These are phyloP conservation scores for Antechinus flavipes DNA, from an alignment of 2,113 vertebrate genomes.

Conservation along the genomic window DNA sequence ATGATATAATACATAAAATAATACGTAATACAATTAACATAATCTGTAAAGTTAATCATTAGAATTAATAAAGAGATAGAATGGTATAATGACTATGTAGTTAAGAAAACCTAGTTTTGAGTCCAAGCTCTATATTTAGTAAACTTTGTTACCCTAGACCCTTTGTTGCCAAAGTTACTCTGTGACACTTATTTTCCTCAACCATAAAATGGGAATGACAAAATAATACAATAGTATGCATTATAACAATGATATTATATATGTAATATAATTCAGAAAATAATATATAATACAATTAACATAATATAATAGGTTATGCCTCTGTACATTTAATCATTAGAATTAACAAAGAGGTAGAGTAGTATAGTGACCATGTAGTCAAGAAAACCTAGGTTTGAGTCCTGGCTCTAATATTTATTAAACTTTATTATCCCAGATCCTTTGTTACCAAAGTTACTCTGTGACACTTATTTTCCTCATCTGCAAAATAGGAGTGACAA, in stretches of 20 bases:
- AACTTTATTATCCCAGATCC: neutral
- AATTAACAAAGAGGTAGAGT: neutral
- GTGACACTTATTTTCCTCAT: neutral
- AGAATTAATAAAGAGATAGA: neutral
- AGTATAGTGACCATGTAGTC: neutral
- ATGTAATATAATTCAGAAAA: neutral
- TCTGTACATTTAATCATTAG: neutral
- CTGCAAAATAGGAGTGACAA: neutral
- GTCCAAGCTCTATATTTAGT: neutral
- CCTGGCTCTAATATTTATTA: neutral
- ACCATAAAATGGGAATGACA: neutral
- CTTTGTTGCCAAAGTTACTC: neutral
- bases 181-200: neutral
- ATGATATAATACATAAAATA: neutral
- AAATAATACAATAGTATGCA: too few relatives aligned
- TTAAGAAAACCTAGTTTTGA: neutral
- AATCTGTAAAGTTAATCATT: neutral
- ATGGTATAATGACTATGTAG: neutral
- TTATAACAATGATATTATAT: too few relatives aligned
- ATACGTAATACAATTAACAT: neutral
- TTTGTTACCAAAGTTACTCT: neutral
- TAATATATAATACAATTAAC: neutral
- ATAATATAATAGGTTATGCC: neutral
- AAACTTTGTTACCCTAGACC: neutral
- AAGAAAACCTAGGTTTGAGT: neutral